Conservation (phyloP, 2,113 vertebrate species). For the Nesogale talazaci region DNA sequence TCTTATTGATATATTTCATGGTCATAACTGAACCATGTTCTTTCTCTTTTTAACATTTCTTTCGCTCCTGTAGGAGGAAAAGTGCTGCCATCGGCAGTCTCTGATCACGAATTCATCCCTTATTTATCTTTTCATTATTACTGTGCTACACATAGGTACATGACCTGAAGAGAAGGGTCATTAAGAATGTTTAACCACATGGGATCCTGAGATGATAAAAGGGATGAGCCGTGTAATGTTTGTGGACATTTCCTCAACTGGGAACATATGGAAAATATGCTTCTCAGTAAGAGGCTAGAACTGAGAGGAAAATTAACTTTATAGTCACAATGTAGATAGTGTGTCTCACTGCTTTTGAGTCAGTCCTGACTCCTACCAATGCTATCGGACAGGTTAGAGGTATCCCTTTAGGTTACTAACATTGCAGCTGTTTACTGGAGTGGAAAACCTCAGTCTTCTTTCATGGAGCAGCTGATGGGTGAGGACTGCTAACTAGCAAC, state of each 20-base stretch:
- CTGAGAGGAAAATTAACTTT: neutral
- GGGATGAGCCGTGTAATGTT: neutral
- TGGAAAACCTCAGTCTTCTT: no score
- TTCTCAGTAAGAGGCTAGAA: neutral
- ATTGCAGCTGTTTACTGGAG: no score
- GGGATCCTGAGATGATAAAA: neutral
- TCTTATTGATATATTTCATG: constrained; percentile 63
- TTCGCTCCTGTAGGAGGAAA: neutral
- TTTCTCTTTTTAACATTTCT: constrained; percentile 74
- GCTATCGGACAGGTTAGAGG: no score
- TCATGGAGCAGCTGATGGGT: no score
- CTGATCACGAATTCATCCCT: neutral
- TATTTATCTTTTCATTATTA: constrained; percentile 51
- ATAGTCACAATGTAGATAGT: neutral
- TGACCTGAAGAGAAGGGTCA: neutral
- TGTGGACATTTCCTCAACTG: neutral
- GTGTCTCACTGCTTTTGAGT: no score
- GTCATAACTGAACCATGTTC: neutral
- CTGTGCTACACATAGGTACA: neutral
- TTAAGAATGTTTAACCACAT: neutral
- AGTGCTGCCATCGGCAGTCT: neutral
- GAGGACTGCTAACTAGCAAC: no score
- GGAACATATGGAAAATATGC: neutral
- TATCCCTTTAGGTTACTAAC: no score
- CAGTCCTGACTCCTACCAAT: no score